Evolutionary conservation across 2,113 vertebrate species (phyloP), one percentile per base, ranked within the genome.

Genomic region (Oriolus oriolus): DNA sequence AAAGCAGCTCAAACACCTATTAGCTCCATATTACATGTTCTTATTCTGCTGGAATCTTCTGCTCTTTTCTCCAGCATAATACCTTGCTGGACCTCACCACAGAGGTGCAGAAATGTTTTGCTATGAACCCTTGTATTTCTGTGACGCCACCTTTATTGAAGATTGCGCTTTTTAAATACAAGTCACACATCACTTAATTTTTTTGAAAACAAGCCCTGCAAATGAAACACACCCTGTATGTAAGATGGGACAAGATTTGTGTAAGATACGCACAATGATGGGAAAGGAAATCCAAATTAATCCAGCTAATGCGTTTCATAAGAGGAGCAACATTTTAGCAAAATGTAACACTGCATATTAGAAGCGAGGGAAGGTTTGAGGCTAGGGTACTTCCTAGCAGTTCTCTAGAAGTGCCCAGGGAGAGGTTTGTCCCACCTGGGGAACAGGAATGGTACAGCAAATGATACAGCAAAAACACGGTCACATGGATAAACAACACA

Each of bases 201-300:
- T 73, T 80, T 80, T 33, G 80, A 50, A 70, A 87, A 49, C 23
- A 71, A 84, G 28, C 12, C 13, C 27, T 49, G 73, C 35, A 84
- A 76, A 68, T 16, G 15, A 76, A 91, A 71, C 11, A 31, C 27
- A 74, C 21, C 20, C n/a, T 52, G 14, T 3, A 10, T 24, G 30
- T 2, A 64, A 69, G 15, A 37, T 4, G 11, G 19, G 70, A 64
- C 13, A 49, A 42, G n/a, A 52, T 44, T 37, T 76, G 9, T 37
- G 1, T 28, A 61, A 45, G 8, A 63, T 5, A 7, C 0, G 0
- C 20, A 7, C 41, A 10, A 3, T 1, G 31, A 71, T 1, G 3
- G 14, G 14, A 71, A 64, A 45, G 1, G 0, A 42, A 61, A 68
- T 9, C 28, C 70, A 70, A 89, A 86, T 11, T 27, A 52, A 57